Base-by-base conservation (phyloP, 2,797 vertebrate genomes). In the Adrianichthys oophorus region DNA sequence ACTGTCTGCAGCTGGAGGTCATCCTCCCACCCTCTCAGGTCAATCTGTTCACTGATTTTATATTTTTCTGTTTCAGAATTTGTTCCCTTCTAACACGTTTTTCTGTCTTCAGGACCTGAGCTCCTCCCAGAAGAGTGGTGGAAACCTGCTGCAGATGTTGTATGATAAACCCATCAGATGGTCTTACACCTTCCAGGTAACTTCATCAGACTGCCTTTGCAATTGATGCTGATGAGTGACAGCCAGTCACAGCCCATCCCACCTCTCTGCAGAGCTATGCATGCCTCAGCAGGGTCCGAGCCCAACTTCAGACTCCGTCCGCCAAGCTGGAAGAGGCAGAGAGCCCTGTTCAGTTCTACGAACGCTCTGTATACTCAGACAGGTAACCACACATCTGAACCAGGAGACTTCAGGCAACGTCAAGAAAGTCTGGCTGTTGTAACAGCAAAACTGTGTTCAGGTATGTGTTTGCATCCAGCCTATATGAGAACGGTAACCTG, bases 71-170 rank as follows among this genome's bases (percentile, higher is more conserved):
- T 49, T 48, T 16, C 10, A 37, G 32, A 12, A 37, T 37, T 37
- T 37, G 10, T 32, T 10, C 2, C 10, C 32, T 37, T 2, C 32
- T 37, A 4, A 37, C 32, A 12, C 2, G 2, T 37, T 37, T 37
- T 14, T 7, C 2, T 55, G 46, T 48, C 13, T 41, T 5, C 51
- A 95, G 94, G 94, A 96, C 59, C 81, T 94, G 67, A 92, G 92
- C 26, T 92, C 93, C 0, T 95, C 93, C 54, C 94, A 95, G 76
- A 95, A 94, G 65, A 95, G 91, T 0, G 94, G 94, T 49, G 94
- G 94, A 10, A 95, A 95, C 68, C 77, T 95, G n/a, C 92, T 95
- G 17, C 89, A 95, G 81, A 95, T 95, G 94, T 62, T 95, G 17
- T 95, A 95, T 0, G 78, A 91, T 45, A 93, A 95, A 67, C 93